Percentiles rank a stretch among this genome's conserved stretches.
Evolutionary conservation across 1,140 invertebrate species (phyloP).

Genomic region (Drosophila arizonae): DNA sequence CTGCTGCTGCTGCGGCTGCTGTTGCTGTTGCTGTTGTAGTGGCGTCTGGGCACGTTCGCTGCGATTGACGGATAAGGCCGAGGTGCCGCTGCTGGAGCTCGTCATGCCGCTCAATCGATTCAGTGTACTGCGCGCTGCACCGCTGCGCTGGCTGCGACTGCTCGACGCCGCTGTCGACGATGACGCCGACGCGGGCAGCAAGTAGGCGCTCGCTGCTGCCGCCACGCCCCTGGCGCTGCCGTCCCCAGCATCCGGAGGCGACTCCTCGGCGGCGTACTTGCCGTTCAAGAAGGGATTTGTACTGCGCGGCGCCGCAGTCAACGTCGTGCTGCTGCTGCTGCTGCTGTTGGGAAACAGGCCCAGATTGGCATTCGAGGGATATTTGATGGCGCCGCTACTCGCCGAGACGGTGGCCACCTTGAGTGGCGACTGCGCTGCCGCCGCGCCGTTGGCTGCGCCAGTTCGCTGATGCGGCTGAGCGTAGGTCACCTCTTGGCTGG

Average conservation of each 20-base stretch:
- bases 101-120: slow-evolving; percentile 84
- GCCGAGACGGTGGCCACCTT: slow-evolving; percentile 56
- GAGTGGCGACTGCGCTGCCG: slow-evolving; percentile 80
- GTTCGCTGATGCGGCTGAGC: slow-evolving; percentile 63
- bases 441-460: slow-evolving; percentile 36
- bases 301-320: slow-evolving; percentile 58
- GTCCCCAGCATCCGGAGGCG: slow-evolving; percentile 9
- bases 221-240: slow-evolving; percentile 4
- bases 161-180: slow-evolving; percentile 69
- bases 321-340: slow-evolving; percentile 54
- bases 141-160: slow-evolving; percentile 57
- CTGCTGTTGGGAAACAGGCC: slow-evolving; percentile 65
- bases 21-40: slow-evolving; percentile 44
- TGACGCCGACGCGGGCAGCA: slow-evolving; percentile 62
- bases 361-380: slow-evolving; percentile 72
- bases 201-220: slow-evolving; percentile 18
- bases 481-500: slow-evolving; percentile 57
- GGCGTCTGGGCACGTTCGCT: slow-evolving; percentile 38
- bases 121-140: slow-evolving; percentile 45
- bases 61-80: slow-evolving; percentile 72
- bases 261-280: slow-evolving; percentile 65
- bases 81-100: slow-evolving; percentile 84
- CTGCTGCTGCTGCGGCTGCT: slow-evolving; percentile 37
- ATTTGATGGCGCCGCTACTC: slow-evolving; percentile 50
- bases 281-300: slow-evolving; percentile 78